A percentile compares a stretch with the other conserved stretches of the same genome.
Evolutionary conservation across 2,888 invertebrate genomes (phyloP).

Genomic region (Prosapia bicincta): DNA sequence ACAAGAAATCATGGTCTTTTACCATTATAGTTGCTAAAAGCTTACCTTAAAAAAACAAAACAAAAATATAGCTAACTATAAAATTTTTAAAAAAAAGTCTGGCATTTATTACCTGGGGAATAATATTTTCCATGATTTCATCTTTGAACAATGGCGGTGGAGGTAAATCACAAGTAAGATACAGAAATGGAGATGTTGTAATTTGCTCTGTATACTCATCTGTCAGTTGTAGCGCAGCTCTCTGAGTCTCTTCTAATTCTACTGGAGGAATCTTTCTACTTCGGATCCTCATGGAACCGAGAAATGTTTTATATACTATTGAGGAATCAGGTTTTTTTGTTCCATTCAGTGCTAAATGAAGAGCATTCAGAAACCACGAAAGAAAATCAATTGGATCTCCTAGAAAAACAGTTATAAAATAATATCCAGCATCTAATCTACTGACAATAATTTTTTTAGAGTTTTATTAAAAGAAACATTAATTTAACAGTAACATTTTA

Average conservation of each 20-base stretch:
- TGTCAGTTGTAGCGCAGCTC: constrained; percentile 69
- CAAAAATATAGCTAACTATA: too few relatives aligned
- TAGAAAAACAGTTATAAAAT: too few relatives aligned
- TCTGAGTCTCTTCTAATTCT: constrained; percentile 86
- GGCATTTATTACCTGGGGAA: constrained; percentile 94
- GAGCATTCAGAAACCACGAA: constrained; percentile 96
- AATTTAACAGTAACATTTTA: too few relatives aligned
- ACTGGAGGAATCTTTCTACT: constrained; percentile 91
- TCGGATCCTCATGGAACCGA: constrained; percentile 86
- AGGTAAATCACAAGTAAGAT: constrained; percentile 95
- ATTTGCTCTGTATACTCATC: constrained; percentile 80
- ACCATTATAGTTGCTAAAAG: too few relatives aligned
- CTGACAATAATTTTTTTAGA: too few relatives aligned
- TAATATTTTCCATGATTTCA: constrained; percentile 97
- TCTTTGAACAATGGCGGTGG: constrained; percentile 97
- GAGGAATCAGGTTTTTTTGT: constrained; percentile 84
- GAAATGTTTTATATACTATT: constrained; percentile 92
- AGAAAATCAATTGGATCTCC: constrained; percentile 97
- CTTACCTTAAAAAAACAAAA: too few relatives aligned
- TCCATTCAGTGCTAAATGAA: constrained; percentile 92
- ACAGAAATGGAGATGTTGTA: constrained; percentile 91
- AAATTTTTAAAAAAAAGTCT: too few relatives aligned
- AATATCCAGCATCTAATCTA: too few relatives aligned
- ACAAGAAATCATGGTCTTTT: too few relatives aligned
- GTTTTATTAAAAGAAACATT: too few relatives aligned